These are phyloP conservation scores for Propithecus perrieri DNA, from an alignment of 2,797 vertebrate species.

Conservation along the genomic window DNA sequence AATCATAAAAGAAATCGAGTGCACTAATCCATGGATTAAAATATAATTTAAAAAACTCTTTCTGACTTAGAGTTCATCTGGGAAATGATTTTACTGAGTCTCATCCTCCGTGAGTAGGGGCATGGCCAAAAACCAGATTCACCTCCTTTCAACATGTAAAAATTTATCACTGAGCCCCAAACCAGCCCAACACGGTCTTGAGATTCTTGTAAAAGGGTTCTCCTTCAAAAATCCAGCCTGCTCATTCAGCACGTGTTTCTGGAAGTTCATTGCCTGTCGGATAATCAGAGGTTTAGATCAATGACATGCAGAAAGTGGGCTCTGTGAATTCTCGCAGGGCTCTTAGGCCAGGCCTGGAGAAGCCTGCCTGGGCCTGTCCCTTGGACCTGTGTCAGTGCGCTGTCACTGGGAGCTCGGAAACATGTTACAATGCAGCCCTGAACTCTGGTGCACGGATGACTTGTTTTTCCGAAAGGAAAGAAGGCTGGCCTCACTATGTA, in stretches of 20 bases:
- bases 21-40: slow-evolving; percentile 77
- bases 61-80: slow-evolving; percentile 45
- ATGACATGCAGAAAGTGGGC: not conserved
- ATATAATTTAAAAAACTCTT: slow-evolving; percentile 56
- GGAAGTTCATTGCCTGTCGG: fast-evolving
- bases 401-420: slow-evolving; percentile 66
- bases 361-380: not conserved
- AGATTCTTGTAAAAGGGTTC: not conserved
- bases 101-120: not conserved
- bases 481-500: slow-evolving; percentile 69
- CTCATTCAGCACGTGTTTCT: not conserved
- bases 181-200: not conserved
- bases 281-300: not conserved
- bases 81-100: slow-evolving; percentile 54
- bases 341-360: not conserved
- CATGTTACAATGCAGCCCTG: slow-evolving; percentile 54
- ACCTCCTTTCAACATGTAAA: not conserved
- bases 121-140: not conserved
- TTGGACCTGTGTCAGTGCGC: not conserved
- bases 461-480: slow-evolving; percentile 76
- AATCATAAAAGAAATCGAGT: slow-evolving; percentile 72
- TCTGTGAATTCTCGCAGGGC: not conserved
- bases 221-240: not conserved
- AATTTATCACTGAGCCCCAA: not conserved
- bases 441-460: slow-evolving; percentile 75